Percentiles rank a stretch among this genome's conserved stretches.
Evolutionary conservation across 2,113 vertebrate genomes (phyloP).

Genomic region (human): DNA sequence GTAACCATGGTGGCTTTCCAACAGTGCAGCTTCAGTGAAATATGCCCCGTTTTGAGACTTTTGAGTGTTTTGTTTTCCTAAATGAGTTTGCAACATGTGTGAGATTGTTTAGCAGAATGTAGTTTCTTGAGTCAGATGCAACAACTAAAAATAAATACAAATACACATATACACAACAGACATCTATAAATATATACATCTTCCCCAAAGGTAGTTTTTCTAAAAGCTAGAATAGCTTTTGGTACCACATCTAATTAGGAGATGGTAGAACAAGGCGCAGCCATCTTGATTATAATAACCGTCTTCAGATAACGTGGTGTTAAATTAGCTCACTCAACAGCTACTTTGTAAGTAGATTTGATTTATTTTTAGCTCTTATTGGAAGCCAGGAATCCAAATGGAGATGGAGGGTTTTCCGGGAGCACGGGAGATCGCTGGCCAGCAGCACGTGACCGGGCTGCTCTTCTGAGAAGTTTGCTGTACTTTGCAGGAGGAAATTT

Average conservation of each 20-base stretch:
- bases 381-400: slow-evolving; percentile 49
- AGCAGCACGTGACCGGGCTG: fast-evolving
- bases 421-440: neutral
- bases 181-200: neutral
- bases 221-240: slow-evolving; percentile 52
- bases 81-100: neutral
- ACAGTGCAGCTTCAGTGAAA: fast-evolving
- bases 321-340: slow-evolving; percentile 56
- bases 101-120: neutral
- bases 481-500: fast-evolving
- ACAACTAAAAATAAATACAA: slow-evolving; percentile 55
- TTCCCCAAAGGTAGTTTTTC: slow-evolving; percentile 22
- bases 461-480: neutral
- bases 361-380: slow-evolving; percentile 67
- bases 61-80: neutral
- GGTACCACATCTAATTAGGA: slow-evolving; percentile 68
- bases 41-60: neutral
- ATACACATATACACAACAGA: neutral
- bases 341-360: slow-evolving; percentile 65
- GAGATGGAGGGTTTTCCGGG: neutral
- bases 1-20: fast-evolving
- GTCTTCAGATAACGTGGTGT: slow-evolving; percentile 65
- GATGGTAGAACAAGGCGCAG: slow-evolving; percentile 51
- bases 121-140: slow-evolving; percentile 38
- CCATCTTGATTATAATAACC: slow-evolving; percentile 76